Percentiles rank a stretch among this genome's conserved stretches.
Conservation (phyloP, 35 echinoderm and acorn worm genomes). For the Lytechinus variegatus region DNA sequence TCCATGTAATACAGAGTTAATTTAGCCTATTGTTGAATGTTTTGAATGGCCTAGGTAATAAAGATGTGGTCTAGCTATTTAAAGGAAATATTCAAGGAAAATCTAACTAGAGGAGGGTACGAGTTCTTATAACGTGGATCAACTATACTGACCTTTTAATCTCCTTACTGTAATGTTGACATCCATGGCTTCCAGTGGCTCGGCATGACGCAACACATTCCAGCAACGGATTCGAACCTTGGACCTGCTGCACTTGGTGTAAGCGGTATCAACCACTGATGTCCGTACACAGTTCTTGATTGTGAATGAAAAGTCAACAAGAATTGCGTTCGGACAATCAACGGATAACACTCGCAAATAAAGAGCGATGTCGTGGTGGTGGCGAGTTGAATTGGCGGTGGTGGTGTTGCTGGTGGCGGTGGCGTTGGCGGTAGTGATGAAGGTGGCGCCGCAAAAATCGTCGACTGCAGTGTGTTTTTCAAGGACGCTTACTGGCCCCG, state of each 20-base stretch:
- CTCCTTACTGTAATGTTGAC: too few relatives aligned
- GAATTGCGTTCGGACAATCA: slow-evolving; percentile 98
- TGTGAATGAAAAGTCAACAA: slow-evolving; percentile 56
- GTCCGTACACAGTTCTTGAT: slow-evolving; percentile 94
- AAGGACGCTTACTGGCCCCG: neutral
- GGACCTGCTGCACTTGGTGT: neutral
- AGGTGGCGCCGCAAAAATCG: neutral
- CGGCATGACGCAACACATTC: too few relatives aligned
- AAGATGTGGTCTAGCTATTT: too few relatives aligned
- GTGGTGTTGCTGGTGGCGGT: neutral
- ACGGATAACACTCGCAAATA: slow-evolving; percentile 59
- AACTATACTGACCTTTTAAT: too few relatives aligned
- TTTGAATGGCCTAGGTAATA: too few relatives aligned
- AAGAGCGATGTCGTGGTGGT: neutral
- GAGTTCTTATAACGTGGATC: too few relatives aligned
- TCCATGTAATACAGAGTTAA: too few relatives aligned
- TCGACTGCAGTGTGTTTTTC: neutral
- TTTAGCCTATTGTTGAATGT: too few relatives aligned
- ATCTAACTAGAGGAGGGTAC: too few relatives aligned
- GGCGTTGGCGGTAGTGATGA: neutral
- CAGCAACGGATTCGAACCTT: neutral
- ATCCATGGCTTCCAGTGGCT: too few relatives aligned
- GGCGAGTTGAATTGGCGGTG: neutral
- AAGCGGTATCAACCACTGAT: slow-evolving; percentile 78
- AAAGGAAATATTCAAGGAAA: too few relatives aligned